These are phyloP conservation scores for Gopherus evgoodei DNA, from an alignment of 2,113 vertebrate genomes.

Conservation along the genomic window DNA sequence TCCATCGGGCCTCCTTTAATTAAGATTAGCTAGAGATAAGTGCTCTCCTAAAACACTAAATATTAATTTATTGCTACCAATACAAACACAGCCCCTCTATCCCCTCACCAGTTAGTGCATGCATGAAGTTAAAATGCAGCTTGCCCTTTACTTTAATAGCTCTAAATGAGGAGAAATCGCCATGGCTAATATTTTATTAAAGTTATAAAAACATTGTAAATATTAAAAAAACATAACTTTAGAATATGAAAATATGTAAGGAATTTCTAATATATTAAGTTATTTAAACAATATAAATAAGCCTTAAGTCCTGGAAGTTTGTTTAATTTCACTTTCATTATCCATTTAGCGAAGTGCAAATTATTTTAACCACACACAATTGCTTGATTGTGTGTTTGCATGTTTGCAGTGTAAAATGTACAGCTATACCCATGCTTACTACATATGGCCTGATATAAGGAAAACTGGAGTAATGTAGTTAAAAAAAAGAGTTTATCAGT, in stretches of 20 bases:
- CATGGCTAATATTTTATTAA: not conserved
- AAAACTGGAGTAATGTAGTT: not conserved
- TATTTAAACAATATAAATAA: not conserved
- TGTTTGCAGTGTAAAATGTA: not conserved
- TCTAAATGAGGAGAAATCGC: not conserved
- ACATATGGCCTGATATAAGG: not conserved
- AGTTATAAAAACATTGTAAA: not conserved
- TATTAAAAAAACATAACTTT: not conserved
- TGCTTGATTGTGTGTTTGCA: not conserved
- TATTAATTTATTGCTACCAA: not conserved
- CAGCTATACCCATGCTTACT: not conserved
- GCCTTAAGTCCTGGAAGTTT: not conserved
- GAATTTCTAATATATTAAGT: not conserved
- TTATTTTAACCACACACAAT: not conserved
- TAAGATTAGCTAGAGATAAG: not conserved
- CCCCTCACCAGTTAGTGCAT: not conserved
- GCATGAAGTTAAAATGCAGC: not conserved
- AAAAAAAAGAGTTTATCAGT: not conserved
- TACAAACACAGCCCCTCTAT: accelerated
- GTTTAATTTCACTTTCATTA: not conserved
- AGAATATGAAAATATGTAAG: not conserved
- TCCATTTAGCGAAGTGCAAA: not conserved
- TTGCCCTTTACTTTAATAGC: not conserved
- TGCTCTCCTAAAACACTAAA: not conserved
- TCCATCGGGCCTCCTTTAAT: not conserved